Evolutionary conservation across 2,888 invertebrate genomes (phyloP), one percentile per base, ranked within the genome.

Genomic region (Hipparchia semele): DNA sequence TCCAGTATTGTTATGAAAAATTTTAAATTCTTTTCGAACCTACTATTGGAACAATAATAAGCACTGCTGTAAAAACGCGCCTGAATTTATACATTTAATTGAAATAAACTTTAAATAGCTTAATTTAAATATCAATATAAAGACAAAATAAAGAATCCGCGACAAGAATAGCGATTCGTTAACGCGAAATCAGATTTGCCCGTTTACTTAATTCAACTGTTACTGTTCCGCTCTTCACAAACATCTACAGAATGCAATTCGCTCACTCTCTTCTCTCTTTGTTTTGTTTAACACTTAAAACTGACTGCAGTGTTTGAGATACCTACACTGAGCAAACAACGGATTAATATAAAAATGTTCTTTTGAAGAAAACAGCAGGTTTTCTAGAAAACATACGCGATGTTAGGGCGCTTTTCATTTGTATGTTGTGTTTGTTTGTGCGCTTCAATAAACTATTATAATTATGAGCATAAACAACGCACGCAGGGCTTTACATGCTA

Each of bases 161-260:
- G 23, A 60, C 73, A 73, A 75, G 75, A 66, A 71, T 70, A 70
- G 71, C 61, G 62, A 70, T 73, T 73, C 73, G 73, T 75, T 75
- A 75, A 75, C 71, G 58, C 23, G 12, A 75, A 73, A 75, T 75
- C 75, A 71, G 66, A 73, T 75, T 75, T 73, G 54, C 61, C 68
- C 73, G 75, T 75, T 75, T 75, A 73, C 73, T 75, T 75, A 75
- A 75, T 73, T 66, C 75, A 67, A 69, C 73, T 75, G 73, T 61
- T 70, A 69, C 73, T 75, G 73, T 61, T 70, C 53, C 64, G 70
- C 71, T 67, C 53, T 70, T 71, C 71, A 71, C 73, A 75, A 71
- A 73, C 73, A 70, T 69, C 73, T 68, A 73, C 68, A 61, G 60
- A 75, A 68, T 68, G 73, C 73, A 67, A 71, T 73, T 62, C 58